phyloP scores from a whole-genome alignment of 2,113 vertebrate species.

The human region DNA sequence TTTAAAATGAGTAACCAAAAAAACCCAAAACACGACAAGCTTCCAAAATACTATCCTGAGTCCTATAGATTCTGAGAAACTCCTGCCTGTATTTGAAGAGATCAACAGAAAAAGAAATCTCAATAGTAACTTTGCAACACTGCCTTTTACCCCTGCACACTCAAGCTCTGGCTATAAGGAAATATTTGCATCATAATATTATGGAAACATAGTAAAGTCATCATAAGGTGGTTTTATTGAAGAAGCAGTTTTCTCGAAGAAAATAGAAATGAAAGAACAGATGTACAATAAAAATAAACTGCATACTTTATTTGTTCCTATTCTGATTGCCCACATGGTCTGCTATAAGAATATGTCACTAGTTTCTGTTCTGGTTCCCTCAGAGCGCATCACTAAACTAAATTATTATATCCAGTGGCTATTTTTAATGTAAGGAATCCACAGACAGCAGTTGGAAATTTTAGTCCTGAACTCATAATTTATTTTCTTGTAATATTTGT shows the following conservation, averaged over 20 bases:
- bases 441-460: slow-evolving; percentile 13
- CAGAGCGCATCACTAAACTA: slow-evolving; percentile 40
- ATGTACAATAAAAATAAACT: slow-evolving; percentile 71
- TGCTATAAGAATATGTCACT: neutral
- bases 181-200: slow-evolving; percentile 63
- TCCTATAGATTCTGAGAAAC: neutral
- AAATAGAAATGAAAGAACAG: slow-evolving; percentile 69
- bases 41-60: neutral
- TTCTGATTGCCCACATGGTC: slow-evolving; percentile 48
- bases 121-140: slow-evolving; percentile 12
- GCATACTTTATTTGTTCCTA: slow-evolving; percentile 23
- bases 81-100: neutral
- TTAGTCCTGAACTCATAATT: neutral
- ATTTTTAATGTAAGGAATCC: neutral
- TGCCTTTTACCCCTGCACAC: slow-evolving; percentile 43
- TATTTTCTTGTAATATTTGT: neutral
- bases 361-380: slow-evolving; percentile 53
- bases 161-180: slow-evolving; percentile 60
- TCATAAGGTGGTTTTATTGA: slow-evolving; percentile 69
- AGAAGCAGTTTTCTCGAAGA: slow-evolving; percentile 58
- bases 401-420: slow-evolving; percentile 39
- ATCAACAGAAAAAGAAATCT: neutral
- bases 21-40: neutral
- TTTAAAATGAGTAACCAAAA: neutral
- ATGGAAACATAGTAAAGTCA: slow-evolving; percentile 61